Conservation (phyloP, 2,797 vertebrate species). For the Leptoclinus maculatus region DNA sequence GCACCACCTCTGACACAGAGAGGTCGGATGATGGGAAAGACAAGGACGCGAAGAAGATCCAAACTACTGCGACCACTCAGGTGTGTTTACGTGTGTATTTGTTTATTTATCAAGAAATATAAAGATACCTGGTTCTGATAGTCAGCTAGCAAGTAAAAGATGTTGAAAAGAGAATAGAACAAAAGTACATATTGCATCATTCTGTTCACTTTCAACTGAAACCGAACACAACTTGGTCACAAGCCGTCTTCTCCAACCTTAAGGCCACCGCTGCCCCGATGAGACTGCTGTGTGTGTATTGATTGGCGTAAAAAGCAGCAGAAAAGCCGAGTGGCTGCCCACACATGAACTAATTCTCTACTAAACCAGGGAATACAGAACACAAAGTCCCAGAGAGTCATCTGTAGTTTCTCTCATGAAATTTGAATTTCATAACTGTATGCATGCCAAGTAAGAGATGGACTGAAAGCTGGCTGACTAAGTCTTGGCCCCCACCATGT, state of each 20-base stretch:
- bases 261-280: neutral
- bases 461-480: slow-evolving; percentile 3
- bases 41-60: slow-evolving; percentile 97
- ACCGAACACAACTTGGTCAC: neutral
- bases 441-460: neutral
- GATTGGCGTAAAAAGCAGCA: slow-evolving; percentile 21
- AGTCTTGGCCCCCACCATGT: neutral
- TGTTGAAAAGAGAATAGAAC: neutral
- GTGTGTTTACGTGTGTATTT: slow-evolving; percentile 72
- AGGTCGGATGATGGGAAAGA: slow-evolving; percentile 98
- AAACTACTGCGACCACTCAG: slow-evolving; percentile 97
- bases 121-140: neutral
- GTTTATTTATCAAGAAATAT: neutral
- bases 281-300: slow-evolving; percentile 6
- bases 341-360: slow-evolving; percentile 9
- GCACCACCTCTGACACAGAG: slow-evolving; percentile 96
- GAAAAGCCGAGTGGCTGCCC: slow-evolving; percentile 11
- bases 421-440: neutral
- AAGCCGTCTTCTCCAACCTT: neutral
- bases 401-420: slow-evolving; percentile 11
- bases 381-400: neutral
- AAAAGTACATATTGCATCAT: neutral
- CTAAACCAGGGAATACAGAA: slow-evolving; percentile 9
- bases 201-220: neutral
- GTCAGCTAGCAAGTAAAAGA: neutral